Conservation (phyloP, 2,113 vertebrate genomes). For the Microcebus jonahi region DNA sequence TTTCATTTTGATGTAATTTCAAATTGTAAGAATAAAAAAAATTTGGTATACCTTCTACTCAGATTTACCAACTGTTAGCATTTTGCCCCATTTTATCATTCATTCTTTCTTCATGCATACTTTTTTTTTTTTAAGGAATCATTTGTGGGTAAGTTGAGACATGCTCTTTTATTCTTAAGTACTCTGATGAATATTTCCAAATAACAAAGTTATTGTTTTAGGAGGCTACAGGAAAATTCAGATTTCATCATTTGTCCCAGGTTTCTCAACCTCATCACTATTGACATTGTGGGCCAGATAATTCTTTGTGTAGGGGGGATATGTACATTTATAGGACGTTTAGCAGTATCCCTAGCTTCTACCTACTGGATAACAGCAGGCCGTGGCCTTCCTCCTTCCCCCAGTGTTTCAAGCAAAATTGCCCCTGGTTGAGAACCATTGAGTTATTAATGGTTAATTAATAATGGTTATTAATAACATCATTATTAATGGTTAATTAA, state of each 20-base stretch:
- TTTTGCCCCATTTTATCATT: conserved; percentile 17
- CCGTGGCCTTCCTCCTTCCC: neutral
- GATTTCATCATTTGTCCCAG: neutral
- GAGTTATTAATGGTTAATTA: neutral
- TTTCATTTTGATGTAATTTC: conserved; percentile 36
- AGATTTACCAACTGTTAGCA: neutral
- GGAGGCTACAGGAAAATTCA: neutral
- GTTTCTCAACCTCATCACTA: neutral
- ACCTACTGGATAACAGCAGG: neutral
- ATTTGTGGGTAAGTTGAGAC: conserved; percentile 47
- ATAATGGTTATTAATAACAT: no score
- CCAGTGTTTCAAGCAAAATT: neutral
- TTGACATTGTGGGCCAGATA: neutral
- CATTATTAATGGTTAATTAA: neutral
- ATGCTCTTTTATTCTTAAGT: neutral
- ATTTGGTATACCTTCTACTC: neutral
- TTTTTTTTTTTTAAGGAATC: conserved; percentile 26
- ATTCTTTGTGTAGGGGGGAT: neutral
- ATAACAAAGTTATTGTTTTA: neutral
- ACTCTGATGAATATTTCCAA: neutral
- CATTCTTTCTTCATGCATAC: neutral
- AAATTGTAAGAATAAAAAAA: neutral
- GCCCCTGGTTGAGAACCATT: neutral
- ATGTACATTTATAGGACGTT: neutral
- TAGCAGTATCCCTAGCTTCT: neutral